Base-by-base conservation (phyloP, 1,140 invertebrate species). In the Drosophila micromelanica region DNA sequence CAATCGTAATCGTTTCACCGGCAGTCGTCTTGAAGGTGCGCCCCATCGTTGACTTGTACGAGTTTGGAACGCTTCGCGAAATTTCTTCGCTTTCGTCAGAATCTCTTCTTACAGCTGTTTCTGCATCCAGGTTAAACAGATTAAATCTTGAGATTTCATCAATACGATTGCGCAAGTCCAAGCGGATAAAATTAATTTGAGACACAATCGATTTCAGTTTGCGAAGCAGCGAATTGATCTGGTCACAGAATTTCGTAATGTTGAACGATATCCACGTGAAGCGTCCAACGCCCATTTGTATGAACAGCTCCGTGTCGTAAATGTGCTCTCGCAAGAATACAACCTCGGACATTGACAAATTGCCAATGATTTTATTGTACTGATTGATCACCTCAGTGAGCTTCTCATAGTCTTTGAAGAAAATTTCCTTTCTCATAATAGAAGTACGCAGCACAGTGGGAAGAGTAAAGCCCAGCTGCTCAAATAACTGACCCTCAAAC, bases 211-310 rank as follows among this genome's bases (percentile, higher is more conserved):
- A 95, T 38, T 93, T 93, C 57, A 97, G 93, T 77, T 94, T 94
- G 30, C 94, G 94, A 11, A 94, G 62, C 59, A 94, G 90, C 0
- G 71, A 77, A 13, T 87, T 84, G 46, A 95, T 96, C 20, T 92
- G 92, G 0, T 92, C 73, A 11, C 95, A 93, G 85, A 96, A 98
- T 55, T 97, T 96, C 37, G 93, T 93, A 46, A 98, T 97, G 11
- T 95, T 95, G 3, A 98, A 92, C 0, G 96, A 97, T 67, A 95
- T 96, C 97, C 97, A 98, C 57, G 95, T 96, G 30, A 97, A 95
- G 30, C 97, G 94, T 5, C 95, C 95, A 0, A 96, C 91, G 6
- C 97, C 97, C 23, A 96, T 96, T 62, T 96, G 94, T 55, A 98
- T 96, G 43, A 95, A 94, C 20, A 95, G 94, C 80, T 97, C 96